phyloP scores from a whole-genome alignment of 2,888 invertebrate genomes.

The Chymomyza fuscimana region DNA sequence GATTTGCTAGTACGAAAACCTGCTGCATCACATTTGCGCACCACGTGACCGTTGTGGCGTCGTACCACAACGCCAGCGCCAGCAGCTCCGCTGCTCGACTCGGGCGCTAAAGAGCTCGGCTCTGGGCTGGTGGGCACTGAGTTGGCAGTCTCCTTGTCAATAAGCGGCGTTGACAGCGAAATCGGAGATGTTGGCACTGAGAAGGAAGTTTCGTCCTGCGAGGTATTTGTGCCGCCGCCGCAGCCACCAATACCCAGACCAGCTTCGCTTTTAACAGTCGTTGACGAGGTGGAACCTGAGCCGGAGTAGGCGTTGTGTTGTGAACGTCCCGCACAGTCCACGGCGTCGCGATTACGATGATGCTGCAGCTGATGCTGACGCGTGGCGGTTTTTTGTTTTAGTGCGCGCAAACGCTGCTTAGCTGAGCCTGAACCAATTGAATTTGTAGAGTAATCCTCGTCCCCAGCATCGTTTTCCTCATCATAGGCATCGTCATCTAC shows the following conservation, averaged over 20 bases:
- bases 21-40: slow-evolving; percentile 81
- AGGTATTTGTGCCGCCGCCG: slow-evolving; percentile 62
- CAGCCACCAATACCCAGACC: slow-evolving; percentile 39
- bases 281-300: slow-evolving; percentile 76
- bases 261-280: slow-evolving; percentile 78
- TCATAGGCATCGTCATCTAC: slow-evolving; percentile 65
- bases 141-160: slow-evolving; percentile 80
- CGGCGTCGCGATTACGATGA: slow-evolving; percentile 63
- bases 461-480: slow-evolving; percentile 69
- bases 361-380: slow-evolving; percentile 45
- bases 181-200: slow-evolving; percentile 81
- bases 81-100: slow-evolving; percentile 78
- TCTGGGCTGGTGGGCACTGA: slow-evolving; percentile 87
- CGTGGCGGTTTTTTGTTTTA: slow-evolving; percentile 68
- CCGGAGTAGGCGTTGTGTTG: slow-evolving; percentile 39
- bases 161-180: slow-evolving; percentile 80
- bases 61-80: slow-evolving; percentile 71
- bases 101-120: slow-evolving; percentile 71
- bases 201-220: slow-evolving; percentile 79
- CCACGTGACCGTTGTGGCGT: slow-evolving; percentile 80
- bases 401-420: slow-evolving; percentile 71
- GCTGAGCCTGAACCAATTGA: slow-evolving; percentile 71
- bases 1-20: slow-evolving; percentile 93
- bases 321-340: slow-evolving; percentile 60
- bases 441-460: slow-evolving; percentile 73